phyloP scores from a whole-genome alignment of 2,888 invertebrate genomes.

The Drosophila kambysellisi region DNA sequence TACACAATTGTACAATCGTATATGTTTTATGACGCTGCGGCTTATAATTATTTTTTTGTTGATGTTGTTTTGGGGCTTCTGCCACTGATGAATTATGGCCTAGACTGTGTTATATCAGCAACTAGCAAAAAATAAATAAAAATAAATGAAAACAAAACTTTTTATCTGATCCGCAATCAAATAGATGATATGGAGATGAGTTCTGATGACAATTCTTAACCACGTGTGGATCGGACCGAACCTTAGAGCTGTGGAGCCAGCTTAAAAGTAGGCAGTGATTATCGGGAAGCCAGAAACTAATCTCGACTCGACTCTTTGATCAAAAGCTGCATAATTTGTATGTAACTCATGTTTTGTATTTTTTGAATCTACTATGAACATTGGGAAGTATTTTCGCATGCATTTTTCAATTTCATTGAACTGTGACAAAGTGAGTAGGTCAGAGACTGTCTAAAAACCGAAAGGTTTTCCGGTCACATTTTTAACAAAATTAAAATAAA shows the following conservation, averaged over 20 bases:
- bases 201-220: neutral
- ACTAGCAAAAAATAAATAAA: slow-evolving; percentile 7
- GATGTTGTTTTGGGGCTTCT: slow-evolving; percentile 61
- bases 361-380: neutral
- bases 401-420: neutral
- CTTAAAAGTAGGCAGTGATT: slow-evolving; percentile 22
- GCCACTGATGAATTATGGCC: slow-evolving; percentile 70
- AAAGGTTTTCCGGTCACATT: neutral
- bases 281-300: neutral
- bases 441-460: neutral
- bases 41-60: slow-evolving; percentile 46
- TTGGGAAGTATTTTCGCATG: neutral
- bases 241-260: slow-evolving; percentile 2
- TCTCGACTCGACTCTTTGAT: neutral
- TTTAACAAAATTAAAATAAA: neutral
- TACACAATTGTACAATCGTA: slow-evolving; percentile 53
- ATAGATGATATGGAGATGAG: slow-evolving; percentile 6
- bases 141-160: neutral
- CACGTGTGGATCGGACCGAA: slow-evolving; percentile 14
- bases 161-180: slow-evolving; percentile 36
- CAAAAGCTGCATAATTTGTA: neutral
- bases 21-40: slow-evolving; percentile 62
- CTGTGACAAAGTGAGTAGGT: neutral
- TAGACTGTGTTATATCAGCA: slow-evolving; percentile 43
- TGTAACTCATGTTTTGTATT: neutral